Evolutionary conservation across 2,113 vertebrate species (phyloP).

Genomic region (Pangasianodon gigas): DNA sequence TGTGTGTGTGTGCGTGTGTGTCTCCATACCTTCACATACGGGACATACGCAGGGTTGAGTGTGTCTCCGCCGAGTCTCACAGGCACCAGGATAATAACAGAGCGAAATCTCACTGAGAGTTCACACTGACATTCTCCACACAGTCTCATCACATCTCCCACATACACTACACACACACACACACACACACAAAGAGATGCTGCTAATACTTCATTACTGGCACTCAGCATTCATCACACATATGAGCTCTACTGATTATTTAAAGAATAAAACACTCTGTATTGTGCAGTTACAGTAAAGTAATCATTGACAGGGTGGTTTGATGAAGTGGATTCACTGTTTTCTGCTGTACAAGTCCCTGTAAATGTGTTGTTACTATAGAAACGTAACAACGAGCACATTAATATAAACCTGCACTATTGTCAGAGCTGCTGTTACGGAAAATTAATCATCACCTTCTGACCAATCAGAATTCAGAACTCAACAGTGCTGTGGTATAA

Average conservation of each 20-base stretch:
- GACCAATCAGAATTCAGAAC: neutral
- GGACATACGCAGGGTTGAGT: constrained; percentile 81
- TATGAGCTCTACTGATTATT: too few species aligned
- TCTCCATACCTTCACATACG: constrained; percentile 79
- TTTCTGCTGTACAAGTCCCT: too few species aligned
- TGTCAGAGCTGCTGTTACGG: neutral
- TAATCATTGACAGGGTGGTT: too few species aligned
- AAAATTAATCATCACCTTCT: neutral
- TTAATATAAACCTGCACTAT: too few species aligned
- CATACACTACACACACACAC: constrained; percentile 77
- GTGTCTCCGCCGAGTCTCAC: constrained; percentile 84
- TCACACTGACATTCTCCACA: constrained; percentile 55
- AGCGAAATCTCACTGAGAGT: constrained; percentile 39
- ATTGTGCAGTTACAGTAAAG: too few species aligned
- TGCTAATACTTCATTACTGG: too few species aligned
- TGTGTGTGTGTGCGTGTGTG: constrained; percentile 3
- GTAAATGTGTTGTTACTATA: too few species aligned
- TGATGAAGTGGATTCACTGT: too few species aligned
- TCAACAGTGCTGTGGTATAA: neutral
- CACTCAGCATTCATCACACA: too few species aligned
- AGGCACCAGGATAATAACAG: constrained; percentile 83
- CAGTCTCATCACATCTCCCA: constrained; percentile 77
- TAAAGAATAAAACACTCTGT: too few species aligned
- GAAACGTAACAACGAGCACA: too few species aligned
- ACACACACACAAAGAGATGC: neutral